Evolutionary conservation across 1,140 invertebrate species (phyloP), one percentile per base, ranked within the genome.

Genomic region (Monochamus saltuarius): DNA sequence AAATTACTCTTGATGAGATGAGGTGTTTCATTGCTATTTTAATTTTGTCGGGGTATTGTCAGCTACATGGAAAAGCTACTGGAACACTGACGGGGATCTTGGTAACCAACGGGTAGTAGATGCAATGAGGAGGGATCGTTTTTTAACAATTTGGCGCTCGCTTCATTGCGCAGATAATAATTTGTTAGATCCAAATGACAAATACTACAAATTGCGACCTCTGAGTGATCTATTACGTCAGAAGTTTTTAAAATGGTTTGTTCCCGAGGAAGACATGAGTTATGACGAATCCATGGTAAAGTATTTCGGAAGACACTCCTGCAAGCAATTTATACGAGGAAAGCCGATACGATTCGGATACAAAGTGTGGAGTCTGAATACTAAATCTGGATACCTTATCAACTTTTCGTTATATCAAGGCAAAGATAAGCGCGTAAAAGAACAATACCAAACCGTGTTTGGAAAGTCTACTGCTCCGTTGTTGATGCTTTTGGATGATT

Each of bases 401-500:
- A 56, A 55, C 19, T 61, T 61, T 37, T 17, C 29, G 6, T 46
- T 46, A 16, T 56, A 61, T 37, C 40, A 61, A 56, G 59, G 52
- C 54, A 54, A 8, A 11, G 37, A 57, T 61, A 37, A 42, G 13
- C 45, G 39, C 38, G 39, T 34, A 34, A 55, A 45, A 47, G 17
- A 36, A 13, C 6, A 52, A 43, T 62, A 52, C 42, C 10, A 50
- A 29, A 29, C 35, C 19, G 55, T 62, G 4, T 62, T 62, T 50
- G 61, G 54, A 34, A 16, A 34, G 7, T 40, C 36, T 59, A 13
- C 40, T 10, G 45, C 47, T 8, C 45, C 59, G 2, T 35, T 61
- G 10, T 2, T 60, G 36, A 56, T 51, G 40, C 58, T 62, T 43
- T 22, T 62, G 2, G 53, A 61, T 29, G 42, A 61, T 57, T 46